Evolutionary conservation across 2,113 vertebrate genomes (phyloP).

Genomic region (Ceyx margarethae): DNA sequence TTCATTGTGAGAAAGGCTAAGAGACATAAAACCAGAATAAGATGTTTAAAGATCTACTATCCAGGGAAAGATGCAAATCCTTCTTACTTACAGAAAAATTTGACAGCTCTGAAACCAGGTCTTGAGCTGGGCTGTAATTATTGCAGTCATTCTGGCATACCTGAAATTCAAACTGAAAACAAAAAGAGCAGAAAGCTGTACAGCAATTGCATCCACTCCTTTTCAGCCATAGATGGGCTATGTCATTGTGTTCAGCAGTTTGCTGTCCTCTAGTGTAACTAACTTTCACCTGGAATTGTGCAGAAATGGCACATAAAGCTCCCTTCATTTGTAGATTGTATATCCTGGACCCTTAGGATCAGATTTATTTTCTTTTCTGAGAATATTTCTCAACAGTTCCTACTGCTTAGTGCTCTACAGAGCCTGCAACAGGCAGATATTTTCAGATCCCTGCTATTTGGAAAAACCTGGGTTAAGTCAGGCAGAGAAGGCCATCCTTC

Average conservation of each 20-base stretch:
- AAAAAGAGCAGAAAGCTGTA: background rate
- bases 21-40: background rate
- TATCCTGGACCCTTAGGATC: background rate
- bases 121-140: background rate
- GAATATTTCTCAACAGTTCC: background rate
- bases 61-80: background rate
- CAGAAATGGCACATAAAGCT: background rate
- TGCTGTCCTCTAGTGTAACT: background rate
- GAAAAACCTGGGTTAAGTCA: conserved; percentile 16
- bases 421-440: background rate
- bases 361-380: background rate
- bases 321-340: background rate
- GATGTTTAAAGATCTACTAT: background rate
- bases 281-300: background rate
- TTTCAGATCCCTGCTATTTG: background rate
- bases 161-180: background rate
- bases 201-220: background rate
- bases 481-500: background rate
- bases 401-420: background rate
- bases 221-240: background rate
- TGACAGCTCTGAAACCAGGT: background rate
- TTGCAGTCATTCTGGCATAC: background rate
- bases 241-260: background rate
- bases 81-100: background rate
- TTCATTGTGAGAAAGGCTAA: background rate